These are phyloP conservation scores for Tiliacea aurago DNA, from an alignment of 2,888 invertebrate species.

Conservation along the genomic window DNA sequence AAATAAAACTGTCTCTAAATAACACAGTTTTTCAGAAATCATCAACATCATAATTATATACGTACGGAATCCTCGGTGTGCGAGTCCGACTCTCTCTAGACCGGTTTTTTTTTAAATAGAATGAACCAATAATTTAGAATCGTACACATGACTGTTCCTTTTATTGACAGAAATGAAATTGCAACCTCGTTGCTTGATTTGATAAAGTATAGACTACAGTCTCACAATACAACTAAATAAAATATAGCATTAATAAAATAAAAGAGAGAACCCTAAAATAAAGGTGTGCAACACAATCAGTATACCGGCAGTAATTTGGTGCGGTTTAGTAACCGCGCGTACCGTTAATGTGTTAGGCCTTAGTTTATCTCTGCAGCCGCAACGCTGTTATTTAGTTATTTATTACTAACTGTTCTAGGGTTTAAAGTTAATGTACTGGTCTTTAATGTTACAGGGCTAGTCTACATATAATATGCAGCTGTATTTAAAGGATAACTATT, in stretches of 20 bases:
- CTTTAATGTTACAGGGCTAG: background rate
- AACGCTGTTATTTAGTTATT: constrained; percentile 32
- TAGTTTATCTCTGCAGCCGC: constrained; percentile 31
- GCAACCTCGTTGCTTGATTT: no score
- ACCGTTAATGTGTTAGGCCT: constrained; percentile 49
- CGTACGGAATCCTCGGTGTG: no score
- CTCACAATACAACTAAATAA: background rate
- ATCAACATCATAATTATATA: no score
- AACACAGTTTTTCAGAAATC: no score
- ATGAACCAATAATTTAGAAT: background rate
- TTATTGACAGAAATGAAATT: background rate
- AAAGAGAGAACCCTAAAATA: background rate
- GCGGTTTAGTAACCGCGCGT: constrained; percentile 39
- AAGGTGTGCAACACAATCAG: constrained; percentile 17
- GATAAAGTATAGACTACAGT: background rate
- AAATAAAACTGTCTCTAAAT: no score
- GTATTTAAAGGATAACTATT: background rate
- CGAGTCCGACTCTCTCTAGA: no score
- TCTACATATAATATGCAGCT: background rate
- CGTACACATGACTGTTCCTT: background rate
- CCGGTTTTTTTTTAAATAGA: no score
- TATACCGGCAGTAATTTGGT: constrained; percentile 15
- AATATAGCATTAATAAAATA: background rate
- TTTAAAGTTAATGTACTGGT: constrained; percentile 8
- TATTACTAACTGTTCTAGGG: constrained; percentile 33